These are phyloP conservation scores for Tineola bisselliella DNA, from an alignment of 2,888 invertebrate genomes.

Conservation along the genomic window DNA sequence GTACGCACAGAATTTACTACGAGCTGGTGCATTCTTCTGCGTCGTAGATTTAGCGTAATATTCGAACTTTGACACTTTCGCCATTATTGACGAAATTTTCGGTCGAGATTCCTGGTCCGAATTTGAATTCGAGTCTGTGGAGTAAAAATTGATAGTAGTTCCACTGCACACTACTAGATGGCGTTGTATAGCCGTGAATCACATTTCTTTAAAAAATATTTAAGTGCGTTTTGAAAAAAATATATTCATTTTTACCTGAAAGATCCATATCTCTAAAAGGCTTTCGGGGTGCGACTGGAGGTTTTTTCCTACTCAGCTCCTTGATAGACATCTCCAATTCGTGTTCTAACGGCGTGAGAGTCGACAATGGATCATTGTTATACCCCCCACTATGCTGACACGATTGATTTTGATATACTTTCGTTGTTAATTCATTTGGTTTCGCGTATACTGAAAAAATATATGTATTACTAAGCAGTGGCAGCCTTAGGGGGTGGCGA, in stretches of 20 bases:
- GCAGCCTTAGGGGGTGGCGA: no score
- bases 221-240: no score
- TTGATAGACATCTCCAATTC: conserved; percentile 56
- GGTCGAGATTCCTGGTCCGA: conserved; percentile 57
- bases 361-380: conserved; percentile 33
- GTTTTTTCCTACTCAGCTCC: conserved; percentile 69
- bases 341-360: conserved; percentile 46
- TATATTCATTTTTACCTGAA: background rate
- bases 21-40: conserved; percentile 54
- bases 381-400: conserved; percentile 31
- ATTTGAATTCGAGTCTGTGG: conserved; percentile 45
- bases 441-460: conserved; percentile 39
- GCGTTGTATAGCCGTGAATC: no score
- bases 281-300: conserved; percentile 72
- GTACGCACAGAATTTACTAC: conserved; percentile 54
- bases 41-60: conserved; percentile 74
- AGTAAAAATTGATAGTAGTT: no score
- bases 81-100: conserved; percentile 68
- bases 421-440: conserved; percentile 32
- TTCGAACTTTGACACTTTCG: conserved; percentile 84
- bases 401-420: conserved; percentile 41
- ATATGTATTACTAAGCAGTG: no score
- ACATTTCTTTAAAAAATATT: no score
- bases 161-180: no score
- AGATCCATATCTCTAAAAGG: conserved; percentile 58